These are phyloP conservation scores for Nicator chloris DNA, from an alignment of 2,113 vertebrate genomes.

Conservation along the genomic window DNA sequence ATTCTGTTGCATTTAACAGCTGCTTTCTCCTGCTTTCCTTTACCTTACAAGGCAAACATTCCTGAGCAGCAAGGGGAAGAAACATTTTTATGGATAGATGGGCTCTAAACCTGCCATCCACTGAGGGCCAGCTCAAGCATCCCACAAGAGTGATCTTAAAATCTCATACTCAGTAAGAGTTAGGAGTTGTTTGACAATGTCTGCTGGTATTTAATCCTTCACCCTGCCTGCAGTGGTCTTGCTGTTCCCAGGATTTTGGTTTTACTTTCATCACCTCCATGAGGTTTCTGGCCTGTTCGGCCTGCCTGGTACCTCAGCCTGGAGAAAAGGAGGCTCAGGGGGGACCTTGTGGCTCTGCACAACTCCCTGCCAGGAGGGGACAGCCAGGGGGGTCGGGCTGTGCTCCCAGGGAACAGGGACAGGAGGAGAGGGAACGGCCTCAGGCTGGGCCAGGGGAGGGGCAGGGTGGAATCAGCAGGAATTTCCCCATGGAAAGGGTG, in stretches of 20 bases:
- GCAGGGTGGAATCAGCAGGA: accelerated
- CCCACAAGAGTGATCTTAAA: not conserved
- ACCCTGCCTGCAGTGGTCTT: not conserved
- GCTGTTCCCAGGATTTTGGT: not conserved
- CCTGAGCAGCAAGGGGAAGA: not conserved
- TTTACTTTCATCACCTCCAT: not conserved
- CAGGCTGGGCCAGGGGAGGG: not conserved
- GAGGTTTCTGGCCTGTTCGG: not conserved
- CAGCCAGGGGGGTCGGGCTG: not conserved
- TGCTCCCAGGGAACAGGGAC: not conserved
- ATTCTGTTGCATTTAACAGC: not conserved
- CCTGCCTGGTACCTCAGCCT: not conserved
- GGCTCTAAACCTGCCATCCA: conserved; percentile 2
- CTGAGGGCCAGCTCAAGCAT: not conserved
- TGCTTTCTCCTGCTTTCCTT: not conserved
- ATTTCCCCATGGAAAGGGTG: accelerated
- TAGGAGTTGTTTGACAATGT: not conserved
- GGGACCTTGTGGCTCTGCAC: not conserved
- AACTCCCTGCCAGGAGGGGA: not conserved
- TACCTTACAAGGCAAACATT: conserved; percentile 15
- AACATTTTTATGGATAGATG: not conserved
- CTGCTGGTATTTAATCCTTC: not conserved
- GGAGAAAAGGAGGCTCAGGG: not conserved
- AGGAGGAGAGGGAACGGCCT: not conserved
- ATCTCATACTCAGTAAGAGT: not conserved